Evolutionary conservation across 2,797 vertebrate genomes (phyloP).

Genomic region (Tinamus major): DNA sequence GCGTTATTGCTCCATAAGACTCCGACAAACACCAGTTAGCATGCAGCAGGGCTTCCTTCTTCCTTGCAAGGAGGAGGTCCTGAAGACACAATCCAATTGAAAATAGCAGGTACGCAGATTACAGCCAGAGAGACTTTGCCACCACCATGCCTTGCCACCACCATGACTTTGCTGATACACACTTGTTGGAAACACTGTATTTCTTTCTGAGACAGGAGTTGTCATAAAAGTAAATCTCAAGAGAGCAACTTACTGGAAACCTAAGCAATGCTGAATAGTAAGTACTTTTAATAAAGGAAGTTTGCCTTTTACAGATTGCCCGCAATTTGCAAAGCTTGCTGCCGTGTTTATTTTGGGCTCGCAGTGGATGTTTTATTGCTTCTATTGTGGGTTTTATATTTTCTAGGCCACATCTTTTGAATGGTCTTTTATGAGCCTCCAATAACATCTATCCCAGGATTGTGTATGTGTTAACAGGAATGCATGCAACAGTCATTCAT

Average conservation of each 20-base stretch:
- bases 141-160: background rate
- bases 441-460: background rate
- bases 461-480: background rate
- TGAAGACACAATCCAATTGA: background rate
- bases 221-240: constrained; percentile 50
- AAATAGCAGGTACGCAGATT: background rate
- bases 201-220: constrained; percentile 28
- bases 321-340: constrained; percentile 23
- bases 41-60: constrained; percentile 1
- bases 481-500: background rate
- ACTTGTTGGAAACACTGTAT: constrained; percentile 21
- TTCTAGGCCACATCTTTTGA: background rate
- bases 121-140: background rate
- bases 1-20: constrained; percentile 48
- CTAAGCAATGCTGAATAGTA: background rate
- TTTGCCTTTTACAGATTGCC: constrained; percentile 17
- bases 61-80: background rate
- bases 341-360: constrained; percentile 29
- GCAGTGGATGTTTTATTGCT: background rate
- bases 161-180: constrained; percentile 23
- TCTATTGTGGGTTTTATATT: background rate
- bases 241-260: constrained; percentile 49
- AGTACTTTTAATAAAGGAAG: constrained; percentile 53
- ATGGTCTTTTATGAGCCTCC: background rate
- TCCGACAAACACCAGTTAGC: constrained; percentile 42